Evolutionary conservation across 2,888 invertebrate genomes (phyloP).

Genomic region (Lasiommata megera): DNA sequence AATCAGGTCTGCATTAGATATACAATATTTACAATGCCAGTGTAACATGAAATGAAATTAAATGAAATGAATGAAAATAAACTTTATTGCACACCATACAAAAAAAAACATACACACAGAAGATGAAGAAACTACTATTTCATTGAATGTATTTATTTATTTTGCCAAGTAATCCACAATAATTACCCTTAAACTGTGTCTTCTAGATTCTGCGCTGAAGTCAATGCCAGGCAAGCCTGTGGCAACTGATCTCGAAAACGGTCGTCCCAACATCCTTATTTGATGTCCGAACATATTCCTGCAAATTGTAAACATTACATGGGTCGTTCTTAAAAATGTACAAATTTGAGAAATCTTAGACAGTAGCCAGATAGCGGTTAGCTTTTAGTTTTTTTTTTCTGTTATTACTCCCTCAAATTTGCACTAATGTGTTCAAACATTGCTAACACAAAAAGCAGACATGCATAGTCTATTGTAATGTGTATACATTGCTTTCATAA

Average conservation of each 20-base stretch:
- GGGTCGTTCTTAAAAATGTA: conserved; percentile 17
- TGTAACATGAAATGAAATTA: too few species aligned
- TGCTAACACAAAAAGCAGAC: conserved; percentile 76
- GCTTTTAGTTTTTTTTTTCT: conserved; percentile 36
- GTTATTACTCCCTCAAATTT: conserved; percentile 54
- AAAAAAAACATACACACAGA: background rate
- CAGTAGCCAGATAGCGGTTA: conserved; percentile 47
- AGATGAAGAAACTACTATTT: too few species aligned
- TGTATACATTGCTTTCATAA: conserved; percentile 35
- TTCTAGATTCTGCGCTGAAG: conserved; percentile 74
- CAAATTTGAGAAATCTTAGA: conserved; percentile 41
- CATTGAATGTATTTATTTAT: too few species aligned
- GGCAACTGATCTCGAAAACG: conserved; percentile 84
- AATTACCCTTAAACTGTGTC: conserved; percentile 82
- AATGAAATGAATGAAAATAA: too few species aligned
- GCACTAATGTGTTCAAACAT: conserved; percentile 43
- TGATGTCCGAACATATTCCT: conserved; percentile 84
- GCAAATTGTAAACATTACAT: conserved; percentile 47
- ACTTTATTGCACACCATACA: too few species aligned
- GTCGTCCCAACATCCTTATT: conserved; percentile 84
- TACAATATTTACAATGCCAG: too few species aligned
- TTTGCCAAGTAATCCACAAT: too few species aligned
- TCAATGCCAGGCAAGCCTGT: conserved; percentile 80
- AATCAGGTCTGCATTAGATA: too few species aligned
- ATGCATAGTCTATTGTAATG: conserved; percentile 58